A percentile compares a stretch with the other conserved stretches of the same genome.
These are phyloP conservation scores for Opisthograptis luteolata DNA, from an alignment of 2,888 invertebrate genomes.

Conservation along the genomic window DNA sequence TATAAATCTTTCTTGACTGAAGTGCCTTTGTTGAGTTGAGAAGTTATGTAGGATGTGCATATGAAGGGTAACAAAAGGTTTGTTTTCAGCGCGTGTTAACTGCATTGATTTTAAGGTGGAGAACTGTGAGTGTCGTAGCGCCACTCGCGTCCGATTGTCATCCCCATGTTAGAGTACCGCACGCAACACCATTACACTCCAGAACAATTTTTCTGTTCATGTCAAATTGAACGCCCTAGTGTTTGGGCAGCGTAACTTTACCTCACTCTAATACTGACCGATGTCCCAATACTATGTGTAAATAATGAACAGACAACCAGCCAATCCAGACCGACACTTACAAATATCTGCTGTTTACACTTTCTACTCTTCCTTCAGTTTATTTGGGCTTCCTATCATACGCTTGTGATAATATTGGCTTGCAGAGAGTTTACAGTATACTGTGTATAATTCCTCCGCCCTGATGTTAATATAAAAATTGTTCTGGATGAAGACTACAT, in stretches of 20 bases:
- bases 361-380: constrained; percentile 20
- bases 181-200: constrained; percentile 65
- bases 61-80: constrained; percentile 76
- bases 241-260: not conserved
- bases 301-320: not conserved
- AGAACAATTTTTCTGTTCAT: constrained; percentile 55
- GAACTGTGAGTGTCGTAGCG: constrained; percentile 84
- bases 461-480: constrained; percentile 64
- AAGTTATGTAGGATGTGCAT: constrained; percentile 59
- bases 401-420: constrained; percentile 25
- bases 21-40: constrained; percentile 24
- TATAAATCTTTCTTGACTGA: constrained; percentile 16
- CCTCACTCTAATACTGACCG: not conserved
- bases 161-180: constrained; percentile 78
- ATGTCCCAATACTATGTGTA: constrained; percentile 1
- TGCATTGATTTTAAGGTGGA: constrained; percentile 86
- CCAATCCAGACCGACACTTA: not conserved
- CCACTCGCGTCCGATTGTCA: constrained; percentile 75
- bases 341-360: not conserved
- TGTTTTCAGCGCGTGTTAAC: constrained; percentile 85
- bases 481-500: constrained; percentile 75
- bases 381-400: constrained; percentile 29
- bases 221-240: constrained; percentile 13
- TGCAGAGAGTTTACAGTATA: constrained; percentile 2
- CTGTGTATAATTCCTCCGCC: constrained; percentile 57